phyloP scores from a whole-genome alignment of 2,113 vertebrate species.

The Solea solea region DNA sequence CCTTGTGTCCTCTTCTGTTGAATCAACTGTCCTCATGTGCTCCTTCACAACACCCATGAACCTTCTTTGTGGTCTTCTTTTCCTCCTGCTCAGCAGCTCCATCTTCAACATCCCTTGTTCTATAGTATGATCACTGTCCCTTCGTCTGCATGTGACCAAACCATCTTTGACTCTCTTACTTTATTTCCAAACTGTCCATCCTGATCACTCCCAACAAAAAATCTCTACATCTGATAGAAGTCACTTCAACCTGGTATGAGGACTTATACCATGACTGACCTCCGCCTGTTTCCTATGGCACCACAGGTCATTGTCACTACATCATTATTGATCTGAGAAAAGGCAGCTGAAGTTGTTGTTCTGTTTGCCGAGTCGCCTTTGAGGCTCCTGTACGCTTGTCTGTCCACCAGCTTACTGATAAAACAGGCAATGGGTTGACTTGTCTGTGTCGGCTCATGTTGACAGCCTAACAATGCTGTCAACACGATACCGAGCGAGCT shows the following conservation, averaged over 20 bases:
- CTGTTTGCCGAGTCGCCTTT: neutral
- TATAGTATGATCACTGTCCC: too few relatives aligned
- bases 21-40: too few relatives aligned
- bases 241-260: neutral
- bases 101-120: too few relatives aligned
- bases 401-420: slow-evolving; percentile 1
- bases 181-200: too few relatives aligned
- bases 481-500: slow-evolving; percentile 39
- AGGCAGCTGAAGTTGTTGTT: slow-evolving; percentile 1
- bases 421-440: neutral
- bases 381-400: neutral
- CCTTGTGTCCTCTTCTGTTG: too few relatives aligned
- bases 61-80: too few relatives aligned
- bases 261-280: neutral
- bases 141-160: too few relatives aligned
- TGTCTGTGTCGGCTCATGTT: neutral
- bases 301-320: slow-evolving; percentile 11
- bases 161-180: too few relatives aligned
- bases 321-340: slow-evolving; percentile 7
- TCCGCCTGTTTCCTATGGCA: neutral
- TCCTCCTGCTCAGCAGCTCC: too few relatives aligned
- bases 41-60: too few relatives aligned
- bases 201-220: too few relatives aligned
- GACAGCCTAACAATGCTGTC: neutral
- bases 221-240: too few relatives aligned